Conservation (phyloP, 2,113 vertebrate genomes). For the Aramus guarauna region DNA sequence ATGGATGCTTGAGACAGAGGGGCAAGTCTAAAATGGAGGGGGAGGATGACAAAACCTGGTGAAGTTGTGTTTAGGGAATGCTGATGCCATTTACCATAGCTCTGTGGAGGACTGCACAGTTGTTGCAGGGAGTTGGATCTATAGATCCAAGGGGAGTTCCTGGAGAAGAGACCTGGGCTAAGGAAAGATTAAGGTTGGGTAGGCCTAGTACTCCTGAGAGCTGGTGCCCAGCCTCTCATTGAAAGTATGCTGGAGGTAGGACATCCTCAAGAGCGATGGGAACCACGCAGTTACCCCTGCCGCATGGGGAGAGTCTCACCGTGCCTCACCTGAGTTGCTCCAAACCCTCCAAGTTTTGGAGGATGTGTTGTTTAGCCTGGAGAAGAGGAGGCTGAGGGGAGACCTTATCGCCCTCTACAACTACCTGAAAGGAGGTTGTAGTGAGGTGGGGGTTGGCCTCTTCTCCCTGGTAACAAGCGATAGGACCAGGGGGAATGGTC, state of each 20-base stretch:
- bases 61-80: not conserved
- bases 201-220: not conserved
- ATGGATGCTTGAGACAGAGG: not conserved
- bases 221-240: not conserved
- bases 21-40: not conserved
- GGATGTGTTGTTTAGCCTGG: too few relatives aligned
- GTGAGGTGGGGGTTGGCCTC: too few relatives aligned
- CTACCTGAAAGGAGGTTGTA: too few relatives aligned
- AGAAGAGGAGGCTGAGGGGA: too few relatives aligned
- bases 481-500: too few relatives aligned
- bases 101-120: not conserved
- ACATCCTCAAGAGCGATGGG: not conserved
- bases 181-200: not conserved
- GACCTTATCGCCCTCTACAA: too few relatives aligned
- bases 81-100: not conserved
- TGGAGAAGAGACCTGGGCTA: not conserved
- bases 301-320: not conserved
- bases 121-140: too few relatives aligned
- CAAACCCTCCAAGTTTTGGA: not conserved
- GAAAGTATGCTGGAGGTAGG: not conserved
- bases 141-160: not conserved
- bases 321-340: accelerated
- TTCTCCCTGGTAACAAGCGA: too few relatives aligned
- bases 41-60: not conserved
- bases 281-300: not conserved